Percentiles rank a stretch among this genome's conserved stretches.
Conservation (phyloP, 2,888 invertebrate genomes). For the Aelia acuminata region DNA sequence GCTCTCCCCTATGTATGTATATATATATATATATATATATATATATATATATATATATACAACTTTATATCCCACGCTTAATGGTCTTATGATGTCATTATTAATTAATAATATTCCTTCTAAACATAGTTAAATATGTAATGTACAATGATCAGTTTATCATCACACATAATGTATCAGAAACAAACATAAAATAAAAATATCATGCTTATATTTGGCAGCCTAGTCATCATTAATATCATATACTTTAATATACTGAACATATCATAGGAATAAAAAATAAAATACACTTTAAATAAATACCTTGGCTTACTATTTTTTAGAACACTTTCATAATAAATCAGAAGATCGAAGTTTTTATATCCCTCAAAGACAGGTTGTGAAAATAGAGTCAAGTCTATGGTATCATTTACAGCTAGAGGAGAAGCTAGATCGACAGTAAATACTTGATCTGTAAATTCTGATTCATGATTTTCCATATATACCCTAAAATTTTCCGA, state of each 20-base stretch:
- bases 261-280: not conserved
- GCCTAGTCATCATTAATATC: no score
- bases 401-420: conserved; percentile 73
- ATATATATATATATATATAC: no score
- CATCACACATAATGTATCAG: not conserved
- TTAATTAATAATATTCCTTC: no score
- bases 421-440: conserved; percentile 65
- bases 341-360: conserved; percentile 77
- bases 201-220: no score
- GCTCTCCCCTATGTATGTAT: no score
- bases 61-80: no score
- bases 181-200: no score
- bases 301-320: conserved; percentile 68
- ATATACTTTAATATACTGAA: not conserved
- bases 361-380: conserved; percentile 79
- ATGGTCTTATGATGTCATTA: no score
- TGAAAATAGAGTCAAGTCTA: conserved; percentile 76
- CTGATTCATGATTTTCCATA: conserved; percentile 31
- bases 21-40: no score
- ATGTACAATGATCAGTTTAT: not conserved
- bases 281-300: conserved; percentile 65
- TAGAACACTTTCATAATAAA: conserved; percentile 78
- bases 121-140: no score
- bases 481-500: conserved; percentile 76
- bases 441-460: conserved; percentile 64